Evolutionary conservation across 2,888 invertebrate genomes (phyloP).

Genomic region (Callinectes sapidus): DNA sequence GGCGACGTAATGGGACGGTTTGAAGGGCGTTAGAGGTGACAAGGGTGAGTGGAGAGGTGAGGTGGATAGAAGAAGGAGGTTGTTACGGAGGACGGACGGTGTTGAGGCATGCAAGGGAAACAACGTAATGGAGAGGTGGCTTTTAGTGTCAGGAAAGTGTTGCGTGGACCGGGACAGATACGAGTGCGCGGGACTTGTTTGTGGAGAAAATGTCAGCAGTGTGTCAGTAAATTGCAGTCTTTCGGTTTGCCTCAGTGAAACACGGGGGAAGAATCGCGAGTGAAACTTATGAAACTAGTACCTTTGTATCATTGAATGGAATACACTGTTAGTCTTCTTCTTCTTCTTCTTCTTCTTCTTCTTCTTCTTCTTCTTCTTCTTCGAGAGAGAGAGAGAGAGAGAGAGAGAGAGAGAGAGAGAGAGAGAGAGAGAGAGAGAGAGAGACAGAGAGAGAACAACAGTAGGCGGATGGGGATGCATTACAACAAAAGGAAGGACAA

Average conservation of each 20-base stretch:
- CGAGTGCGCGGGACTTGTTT: neutral
- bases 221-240: too few relatives aligned
- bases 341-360: too few relatives aligned
- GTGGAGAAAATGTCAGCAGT: neutral
- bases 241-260: too few relatives aligned
- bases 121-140: neutral
- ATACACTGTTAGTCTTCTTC: too few relatives aligned
- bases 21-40: neutral
- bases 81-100: neutral
- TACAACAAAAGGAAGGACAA: neutral
- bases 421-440: neutral
- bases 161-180: neutral
- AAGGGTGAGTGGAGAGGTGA: neutral
- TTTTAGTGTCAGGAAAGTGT: neutral
- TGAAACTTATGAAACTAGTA: neutral
- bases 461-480: neutral
- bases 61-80: conserved; percentile 6
- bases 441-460: neutral
- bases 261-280: neutral
- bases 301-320: too few relatives aligned
- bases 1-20: neutral
- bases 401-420: neutral
- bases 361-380: too few relatives aligned
- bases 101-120: neutral
- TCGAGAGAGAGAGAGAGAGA: too few relatives aligned